These are phyloP conservation scores for Chelon auratus DNA, from an alignment of 2,797 vertebrate genomes.

Conservation along the genomic window DNA sequence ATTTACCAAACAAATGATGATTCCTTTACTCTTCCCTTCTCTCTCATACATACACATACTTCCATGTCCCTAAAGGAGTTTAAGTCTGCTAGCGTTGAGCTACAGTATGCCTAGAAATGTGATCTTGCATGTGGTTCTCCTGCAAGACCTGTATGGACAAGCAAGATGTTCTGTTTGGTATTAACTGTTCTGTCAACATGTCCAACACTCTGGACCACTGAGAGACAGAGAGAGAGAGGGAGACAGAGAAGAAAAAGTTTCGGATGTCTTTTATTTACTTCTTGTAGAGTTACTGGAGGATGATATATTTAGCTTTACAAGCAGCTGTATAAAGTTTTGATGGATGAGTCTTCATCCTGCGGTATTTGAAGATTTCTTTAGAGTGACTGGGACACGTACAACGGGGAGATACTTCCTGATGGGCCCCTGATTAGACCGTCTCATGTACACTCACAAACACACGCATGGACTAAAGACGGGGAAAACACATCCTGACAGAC, in stretches of 20 bases:
- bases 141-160: conserved; percentile 9
- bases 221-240: neutral
- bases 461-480: conserved; percentile 11
- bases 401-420: conserved; percentile 22
- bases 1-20: neutral
- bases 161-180: conserved; percentile 41
- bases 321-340: conserved; percentile 9
- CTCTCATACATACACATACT: neutral
- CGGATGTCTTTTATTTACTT: conserved; percentile 5
- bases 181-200: conserved; percentile 39
- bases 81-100: neutral
- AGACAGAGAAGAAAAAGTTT: neutral
- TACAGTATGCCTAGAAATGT: conserved; percentile 11
- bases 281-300: neutral
- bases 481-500: conserved; percentile 34
- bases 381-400: conserved; percentile 1
- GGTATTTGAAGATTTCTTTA: conserved; percentile 12
- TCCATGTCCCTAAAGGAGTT: neutral
- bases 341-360: neutral
- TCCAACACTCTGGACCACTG: conserved; percentile 5
- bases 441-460: conserved; percentile 5
- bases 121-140: conserved; percentile 23
- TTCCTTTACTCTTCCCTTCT: neutral
- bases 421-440: neutral
- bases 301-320: neutral